Conservation (phyloP, 2,113 vertebrate species). For the Pyxicephalus adspersus region DNA sequence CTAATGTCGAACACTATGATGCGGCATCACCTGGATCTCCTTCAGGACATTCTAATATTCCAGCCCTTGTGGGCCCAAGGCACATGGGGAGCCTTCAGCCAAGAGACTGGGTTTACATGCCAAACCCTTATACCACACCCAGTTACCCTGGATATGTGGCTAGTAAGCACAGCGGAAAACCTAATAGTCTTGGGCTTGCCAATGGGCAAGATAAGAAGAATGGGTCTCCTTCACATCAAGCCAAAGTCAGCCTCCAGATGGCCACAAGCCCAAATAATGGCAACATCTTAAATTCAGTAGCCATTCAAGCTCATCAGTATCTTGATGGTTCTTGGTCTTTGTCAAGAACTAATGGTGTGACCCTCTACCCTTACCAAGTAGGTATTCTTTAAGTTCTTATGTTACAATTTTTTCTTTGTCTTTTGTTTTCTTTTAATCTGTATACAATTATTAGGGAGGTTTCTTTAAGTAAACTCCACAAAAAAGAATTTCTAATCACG, state of each 20-base stretch:
- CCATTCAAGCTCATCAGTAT: conserved; percentile 87
- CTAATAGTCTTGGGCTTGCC: conserved; percentile 86
- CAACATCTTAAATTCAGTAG: conserved; percentile 78
- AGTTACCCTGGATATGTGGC: conserved; percentile 73
- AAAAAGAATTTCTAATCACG: too few relatives aligned
- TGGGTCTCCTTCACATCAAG: conserved; percentile 80
- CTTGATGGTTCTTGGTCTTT: conserved; percentile 80
- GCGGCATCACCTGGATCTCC: conserved; percentile 83
- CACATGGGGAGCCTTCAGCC: conserved; percentile 72
- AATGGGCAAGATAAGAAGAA: conserved; percentile 85
- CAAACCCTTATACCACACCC: conserved; percentile 73
- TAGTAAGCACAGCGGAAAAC: conserved; percentile 85
- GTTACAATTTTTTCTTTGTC: too few relatives aligned
- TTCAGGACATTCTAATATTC: conserved; percentile 68
- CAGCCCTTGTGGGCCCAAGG: conserved; percentile 73
- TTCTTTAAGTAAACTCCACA: too few relatives aligned
- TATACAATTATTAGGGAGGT: too few relatives aligned
- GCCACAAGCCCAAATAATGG: conserved; percentile 83
- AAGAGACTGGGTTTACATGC: conserved; percentile 79
- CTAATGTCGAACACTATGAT: conserved; percentile 82
- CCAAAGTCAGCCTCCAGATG: conserved; percentile 78
- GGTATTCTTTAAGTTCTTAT: conserved; percentile 54
- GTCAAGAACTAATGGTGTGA: conserved; percentile 87
- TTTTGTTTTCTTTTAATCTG: too few relatives aligned
- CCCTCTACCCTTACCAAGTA: conserved; percentile 95